Base-by-base conservation (phyloP, 2,888 invertebrate genomes). In the Apomyelois bistriatella region DNA sequence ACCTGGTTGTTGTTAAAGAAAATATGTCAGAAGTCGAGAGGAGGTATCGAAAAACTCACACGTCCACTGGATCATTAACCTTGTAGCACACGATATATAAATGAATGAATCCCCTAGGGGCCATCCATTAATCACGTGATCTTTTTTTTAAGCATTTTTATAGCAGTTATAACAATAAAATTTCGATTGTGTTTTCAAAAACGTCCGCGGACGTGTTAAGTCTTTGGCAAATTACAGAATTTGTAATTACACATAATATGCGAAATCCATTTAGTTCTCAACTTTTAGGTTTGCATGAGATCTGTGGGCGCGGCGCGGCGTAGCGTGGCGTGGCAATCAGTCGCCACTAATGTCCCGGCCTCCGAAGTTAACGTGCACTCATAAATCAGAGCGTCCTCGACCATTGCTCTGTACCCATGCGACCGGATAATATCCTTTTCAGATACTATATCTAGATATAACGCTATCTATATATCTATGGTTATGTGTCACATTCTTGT, bases 321-420 rank as follows among this genome's bases (percentile, higher is more conserved):
- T 49, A 40, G 48, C 38, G 48, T 37, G 48, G 48, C 48, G 48
- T 43, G 52, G 52, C 62, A 60, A 62, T 65, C 65, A 65, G 55
- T 64, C 65, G 57, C 66, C 68, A 66, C 73, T 79, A 78, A 77
- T 79, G 72, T 67, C 69, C 64, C 42, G 60, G 58, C 70, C 67
- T 68, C 67, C 68, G 63, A 66, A 71, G 68, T 72, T 77, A 78
- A 80, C 70, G 73, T 72, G 69, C 62, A 62, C 50, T 60, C 67
- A 78, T 82, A 80, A 80, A 79, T 82, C 81, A 79, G 70, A 48
- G 52, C 37, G 66, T 66, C 72, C 72, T 69, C 71, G 67, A 59
- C 68, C 68, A 68, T 60, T 66, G 69, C 66, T 58, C 66, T 22
- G 3, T 65, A 58, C 60, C 66, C 59, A 65, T 66, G 68, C 62